These are phyloP conservation scores for Pholis gunnellus DNA, from an alignment of 2,113 vertebrate species.

Conservation along the genomic window DNA sequence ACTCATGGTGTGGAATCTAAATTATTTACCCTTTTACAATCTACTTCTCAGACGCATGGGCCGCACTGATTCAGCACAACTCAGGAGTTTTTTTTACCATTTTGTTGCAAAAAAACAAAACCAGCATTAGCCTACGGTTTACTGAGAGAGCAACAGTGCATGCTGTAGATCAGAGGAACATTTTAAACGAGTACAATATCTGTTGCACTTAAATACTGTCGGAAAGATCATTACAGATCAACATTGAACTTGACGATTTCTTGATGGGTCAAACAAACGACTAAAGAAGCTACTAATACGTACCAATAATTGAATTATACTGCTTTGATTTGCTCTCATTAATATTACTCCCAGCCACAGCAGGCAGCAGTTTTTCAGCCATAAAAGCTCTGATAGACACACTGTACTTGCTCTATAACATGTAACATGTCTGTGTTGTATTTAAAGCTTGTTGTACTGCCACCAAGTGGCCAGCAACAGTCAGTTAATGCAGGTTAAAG, in stretches of 20 bases:
- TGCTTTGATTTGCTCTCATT: neutral
- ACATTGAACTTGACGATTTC: neutral
- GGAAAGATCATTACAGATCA: neutral
- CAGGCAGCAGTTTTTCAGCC: neutral
- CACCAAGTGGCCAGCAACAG: neutral
- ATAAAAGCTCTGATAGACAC: neutral
- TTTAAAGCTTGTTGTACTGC: slow-evolving; percentile 1
- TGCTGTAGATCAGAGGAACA: neutral
- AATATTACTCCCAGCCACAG: neutral
- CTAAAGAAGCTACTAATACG: too few relatives aligned
- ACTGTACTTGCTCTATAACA: too few relatives aligned
- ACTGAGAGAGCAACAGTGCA: neutral
- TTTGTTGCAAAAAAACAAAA: neutral
- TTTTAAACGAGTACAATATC: neutral
- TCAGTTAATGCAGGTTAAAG: neutral
- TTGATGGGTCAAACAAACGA: neutral
- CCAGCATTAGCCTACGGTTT: neutral
- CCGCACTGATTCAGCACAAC: neutral
- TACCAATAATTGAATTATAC: neutral
- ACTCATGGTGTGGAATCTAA: neutral
- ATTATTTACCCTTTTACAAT: neutral
- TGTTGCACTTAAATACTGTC: neutral
- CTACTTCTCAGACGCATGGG: neutral
- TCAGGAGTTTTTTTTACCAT: neutral
- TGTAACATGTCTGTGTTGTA: neutral